These are phyloP conservation scores for Elysia crispata DNA, from an alignment of 2,888 invertebrate genomes.

Conservation along the genomic window DNA sequence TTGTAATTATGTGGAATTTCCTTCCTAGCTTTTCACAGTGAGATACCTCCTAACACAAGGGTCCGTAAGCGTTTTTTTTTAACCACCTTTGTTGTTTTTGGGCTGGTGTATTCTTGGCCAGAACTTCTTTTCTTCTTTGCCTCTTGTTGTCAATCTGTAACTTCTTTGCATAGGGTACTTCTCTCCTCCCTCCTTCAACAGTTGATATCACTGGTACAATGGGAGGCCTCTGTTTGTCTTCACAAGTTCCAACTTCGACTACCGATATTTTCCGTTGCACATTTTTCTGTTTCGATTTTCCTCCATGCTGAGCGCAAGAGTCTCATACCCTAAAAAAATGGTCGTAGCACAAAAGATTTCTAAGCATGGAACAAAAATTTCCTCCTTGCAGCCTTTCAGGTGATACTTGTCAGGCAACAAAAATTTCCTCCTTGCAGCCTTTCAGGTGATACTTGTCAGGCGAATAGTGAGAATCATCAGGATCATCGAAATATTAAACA, in stretches of 20 bases:
- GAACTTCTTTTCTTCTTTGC: slow-evolving; percentile 21
- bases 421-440: slow-evolving; percentile 20
- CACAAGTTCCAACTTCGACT: not conserved
- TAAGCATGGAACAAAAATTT: slow-evolving; percentile 9
- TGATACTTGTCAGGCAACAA: slow-evolving; percentile 20
- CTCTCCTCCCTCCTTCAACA: slow-evolving; percentile 16
- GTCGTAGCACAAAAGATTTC: slow-evolving; percentile 17
- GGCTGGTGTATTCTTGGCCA: slow-evolving; percentile 17
- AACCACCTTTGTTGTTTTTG: not conserved
- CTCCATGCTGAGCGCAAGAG: slow-evolving; percentile 10
- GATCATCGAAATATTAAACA: not conserved
- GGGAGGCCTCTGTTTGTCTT: slow-evolving; percentile 1
- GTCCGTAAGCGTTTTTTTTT: not conserved
- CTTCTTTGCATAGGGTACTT: slow-evolving; percentile 1
- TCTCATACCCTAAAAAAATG: not conserved
- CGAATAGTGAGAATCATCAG: slow-evolving; percentile 2
- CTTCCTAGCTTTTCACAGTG: slow-evolving; percentile 13
- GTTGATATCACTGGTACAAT: not conserved
- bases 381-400: slow-evolving; percentile 25
- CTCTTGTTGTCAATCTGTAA: not conserved
- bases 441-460: slow-evolving; percentile 18
- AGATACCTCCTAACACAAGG: not conserved
- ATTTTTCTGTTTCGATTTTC: not conserved
- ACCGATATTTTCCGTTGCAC: not conserved
- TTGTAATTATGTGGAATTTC: slow-evolving; percentile 9